Base-by-base conservation (phyloP, 1,140 invertebrate genomes). In the Brachionus rubens region DNA sequence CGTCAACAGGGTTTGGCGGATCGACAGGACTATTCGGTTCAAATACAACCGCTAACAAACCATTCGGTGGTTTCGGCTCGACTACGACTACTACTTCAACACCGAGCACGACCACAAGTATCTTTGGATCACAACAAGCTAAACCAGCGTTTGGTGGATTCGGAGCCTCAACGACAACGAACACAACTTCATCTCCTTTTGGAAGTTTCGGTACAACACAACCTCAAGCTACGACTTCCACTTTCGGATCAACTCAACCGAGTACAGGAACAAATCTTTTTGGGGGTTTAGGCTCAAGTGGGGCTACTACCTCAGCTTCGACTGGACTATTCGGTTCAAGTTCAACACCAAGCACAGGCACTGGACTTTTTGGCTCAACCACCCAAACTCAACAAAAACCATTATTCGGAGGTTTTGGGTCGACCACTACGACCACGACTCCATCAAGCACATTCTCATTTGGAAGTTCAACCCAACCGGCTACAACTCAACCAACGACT, bases 131-230 rank as follows among this genome's bases (percentile, higher is more conserved):
- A 3, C 33, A 77, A 12, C 33, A 76, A 12, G 28, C 79, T 19
- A 80, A 77, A 43, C 79, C 79, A 21, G 76, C 77, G n/a, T 82
- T 82, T 77, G 82, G 82, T 59, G 77, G 77, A 75, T 79, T 3
- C 82, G 86, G 70, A 16, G 59, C 70, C 65, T 40, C 54, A 59
- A 10, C 54, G 9, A 36, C 33, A 24, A 70, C 12, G 56, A 79
- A 36, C 3, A 70, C 56, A 16, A 46, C 72, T 46, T 40, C 30
- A 36, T 48, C 78, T 19, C 50, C 77, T 14, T 79, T 79, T 76
- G 78, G 77, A 24, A 70, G 59, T 24, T 79, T 79, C 77, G 77
- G 80, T 16, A 16, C 77, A 54, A 24, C 78, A 76, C 59, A 79
- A 19, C 77, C 80, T 33, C 77, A 77, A 14, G 62, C 78, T 12